A percentile compares a stretch with the other conserved stretches of the same genome.
Evolutionary conservation across 2,113 vertebrate species (phyloP).

Genomic region (Phoenicopterus ruber): DNA sequence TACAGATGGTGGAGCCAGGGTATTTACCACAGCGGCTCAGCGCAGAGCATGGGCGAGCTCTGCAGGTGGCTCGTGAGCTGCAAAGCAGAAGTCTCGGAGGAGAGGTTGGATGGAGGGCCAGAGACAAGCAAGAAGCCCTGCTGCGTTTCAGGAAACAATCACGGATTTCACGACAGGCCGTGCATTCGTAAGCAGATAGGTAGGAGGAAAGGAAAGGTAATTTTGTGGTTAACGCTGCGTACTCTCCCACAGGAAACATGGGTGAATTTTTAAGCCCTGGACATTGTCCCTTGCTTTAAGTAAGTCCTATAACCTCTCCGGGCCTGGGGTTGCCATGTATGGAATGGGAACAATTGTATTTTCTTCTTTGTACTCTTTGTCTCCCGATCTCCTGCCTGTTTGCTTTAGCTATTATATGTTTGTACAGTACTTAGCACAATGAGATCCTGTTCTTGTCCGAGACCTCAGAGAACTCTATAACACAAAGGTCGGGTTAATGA

Average conservation of each 20-base stretch:
- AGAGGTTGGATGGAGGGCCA: background rate
- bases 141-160: background rate
- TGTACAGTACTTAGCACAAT: slow-evolving; percentile 48
- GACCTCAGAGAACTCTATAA: slow-evolving; percentile 15
- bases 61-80: background rate
- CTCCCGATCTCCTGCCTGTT: background rate
- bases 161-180: background rate
- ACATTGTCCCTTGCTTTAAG: background rate
- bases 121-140: background rate
- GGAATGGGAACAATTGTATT: background rate
- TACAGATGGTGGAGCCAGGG: background rate
- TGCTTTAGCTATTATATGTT: slow-evolving; percentile 38
- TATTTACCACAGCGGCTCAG: background rate
- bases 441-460: slow-evolving; percentile 44
- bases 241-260: background rate
- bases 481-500: slow-evolving; percentile 36
- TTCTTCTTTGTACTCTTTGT: background rate
- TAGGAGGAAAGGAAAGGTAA: background rate
- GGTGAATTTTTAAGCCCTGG: slow-evolving; percentile 2
- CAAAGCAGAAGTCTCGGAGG: background rate
- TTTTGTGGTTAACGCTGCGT: background rate
- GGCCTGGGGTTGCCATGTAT: background rate
- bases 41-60: background rate
- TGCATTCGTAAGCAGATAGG: background rate
- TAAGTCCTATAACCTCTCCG: background rate